Base-by-base conservation (phyloP, 1,140 invertebrate genomes). In the Cydia fagiglandana region DNA sequence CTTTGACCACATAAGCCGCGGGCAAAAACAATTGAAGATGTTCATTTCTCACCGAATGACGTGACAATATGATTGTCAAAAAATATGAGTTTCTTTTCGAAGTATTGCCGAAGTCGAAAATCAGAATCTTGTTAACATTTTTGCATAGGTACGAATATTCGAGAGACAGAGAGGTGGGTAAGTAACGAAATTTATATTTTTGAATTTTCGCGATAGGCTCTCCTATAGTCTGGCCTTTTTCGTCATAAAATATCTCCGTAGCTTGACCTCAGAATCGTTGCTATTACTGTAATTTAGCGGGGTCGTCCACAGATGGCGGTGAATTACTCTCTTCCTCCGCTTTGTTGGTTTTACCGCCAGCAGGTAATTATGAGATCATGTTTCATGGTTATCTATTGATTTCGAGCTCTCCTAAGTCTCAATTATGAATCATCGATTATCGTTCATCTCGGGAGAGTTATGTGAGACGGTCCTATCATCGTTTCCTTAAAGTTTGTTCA, bases 221-320 rank as follows among this genome's bases (percentile, higher is more conserved):
- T 41, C 73, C 24, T 24, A 24, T 70, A 78, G 74, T 73, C 77
- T 74, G 77, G 41, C 81, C 80, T 87, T 89, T 85, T 88, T 89
- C 87, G 83, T 83, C 79, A 86, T 90, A 90, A 91, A 90, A 85
- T 89, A 85, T 83, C 76, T 75, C 79, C 81, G 83, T 83, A 83
- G 83, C 83, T 86, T 90, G 89, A 91, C 86, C 88, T 89, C 83
- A 85, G 87, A 90, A 87, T 89, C 85, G 84, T 81, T 84, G 85
- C 88, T 85, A 91, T 91, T 89, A 88, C 82, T 76, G 86, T 90
- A 87, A 92, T 91, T 92, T 90, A 92, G 86, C 78, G 81, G 80
- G 84, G 83, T 85, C 83, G 83, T 79, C 83, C 82, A 79, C 83
- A 86, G 85, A 88, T 89, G 85, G 84, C 78, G 81, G 87, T 88